Evolutionary conservation across 2,888 invertebrate species (phyloP).

Genomic region (Mesochorus sp.): DNA sequence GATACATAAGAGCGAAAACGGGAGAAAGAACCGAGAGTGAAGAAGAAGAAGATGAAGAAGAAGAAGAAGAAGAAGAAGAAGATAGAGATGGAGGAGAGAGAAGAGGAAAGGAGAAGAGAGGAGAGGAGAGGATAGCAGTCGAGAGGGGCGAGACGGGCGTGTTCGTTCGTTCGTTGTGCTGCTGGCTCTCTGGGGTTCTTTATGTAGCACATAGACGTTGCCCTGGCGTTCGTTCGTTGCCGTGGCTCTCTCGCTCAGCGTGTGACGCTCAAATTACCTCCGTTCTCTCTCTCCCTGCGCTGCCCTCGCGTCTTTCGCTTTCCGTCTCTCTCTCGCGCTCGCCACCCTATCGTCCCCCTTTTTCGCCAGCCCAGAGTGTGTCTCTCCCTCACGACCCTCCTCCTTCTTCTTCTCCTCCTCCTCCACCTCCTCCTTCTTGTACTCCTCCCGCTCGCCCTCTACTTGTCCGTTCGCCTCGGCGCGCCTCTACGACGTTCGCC

Average conservation of each 20-base stretch:
- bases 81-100: slow-evolving; percentile 10
- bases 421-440: not conserved
- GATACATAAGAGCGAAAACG: slow-evolving; percentile 79
- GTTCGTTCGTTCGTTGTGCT: slow-evolving; percentile 55
- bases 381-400: slow-evolving; percentile 50
- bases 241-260: slow-evolving; percentile 77
- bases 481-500: slow-evolving; percentile 63
- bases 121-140: slow-evolving; percentile 28
- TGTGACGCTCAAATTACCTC: slow-evolving; percentile 82
- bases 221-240: slow-evolving; percentile 79
- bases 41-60: slow-evolving; percentile 26
- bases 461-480: slow-evolving; percentile 62
- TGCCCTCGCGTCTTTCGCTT: slow-evolving; percentile 25
- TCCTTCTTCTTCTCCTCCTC: slow-evolving; percentile 26
- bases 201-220: slow-evolving; percentile 81
- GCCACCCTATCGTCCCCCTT: slow-evolving; percentile 60
- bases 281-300: slow-evolving; percentile 68
- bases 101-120: not conserved
- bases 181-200: slow-evolving; percentile 68
- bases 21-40: too few relatives aligned
- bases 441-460: slow-evolving; percentile 34
- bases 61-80: slow-evolving; percentile 25
- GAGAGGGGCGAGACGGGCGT: slow-evolving; percentile 58
- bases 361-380: slow-evolving; percentile 54
- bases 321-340: slow-evolving; percentile 36